A percentile compares a stretch with the other conserved stretches of the same genome.
Evolutionary conservation across 2,888 invertebrate genomes (phyloP).

Genomic region (Tiliacea citrago): DNA sequence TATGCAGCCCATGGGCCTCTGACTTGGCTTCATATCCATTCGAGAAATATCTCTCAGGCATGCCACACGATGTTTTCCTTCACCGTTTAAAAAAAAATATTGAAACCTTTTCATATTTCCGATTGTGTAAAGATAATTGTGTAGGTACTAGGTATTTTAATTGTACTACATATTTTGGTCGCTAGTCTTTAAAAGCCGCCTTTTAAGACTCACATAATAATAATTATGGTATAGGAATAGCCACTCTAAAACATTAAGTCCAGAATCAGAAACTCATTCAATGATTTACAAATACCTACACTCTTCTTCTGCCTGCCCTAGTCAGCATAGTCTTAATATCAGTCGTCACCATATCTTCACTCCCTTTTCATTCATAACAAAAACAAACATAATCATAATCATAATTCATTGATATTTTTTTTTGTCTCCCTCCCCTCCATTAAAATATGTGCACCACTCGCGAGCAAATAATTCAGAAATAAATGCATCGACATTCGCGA

Average conservation of each 20-base stretch:
- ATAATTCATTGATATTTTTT: not conserved
- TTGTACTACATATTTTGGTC: too few species aligned
- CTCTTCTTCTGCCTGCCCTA: not conserved
- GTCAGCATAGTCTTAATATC: not conserved
- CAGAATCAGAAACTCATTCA: not conserved
- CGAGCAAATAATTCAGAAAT: not conserved
- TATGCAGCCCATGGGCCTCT: too few species aligned
- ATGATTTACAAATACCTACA: not conserved
- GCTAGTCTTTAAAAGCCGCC: not conserved
- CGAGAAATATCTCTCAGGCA: too few species aligned
- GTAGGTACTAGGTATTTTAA: not conserved
- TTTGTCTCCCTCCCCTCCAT: not conserved
- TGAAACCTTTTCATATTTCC: constrained; percentile 9
- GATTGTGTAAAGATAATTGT: not conserved
- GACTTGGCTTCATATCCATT: too few species aligned
- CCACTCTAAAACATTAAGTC: not conserved
- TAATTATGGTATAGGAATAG: not conserved
- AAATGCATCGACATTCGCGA: not conserved
- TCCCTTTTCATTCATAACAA: not conserved
- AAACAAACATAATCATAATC: too few species aligned
- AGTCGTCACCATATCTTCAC: not conserved
- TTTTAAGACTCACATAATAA: too few species aligned
- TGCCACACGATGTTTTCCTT: too few species aligned
- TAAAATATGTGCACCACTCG: not conserved
- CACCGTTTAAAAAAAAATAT: too few species aligned